These are phyloP conservation scores for Carpatolechia fugitivella DNA, from an alignment of 2,888 invertebrate species.

Conservation along the genomic window DNA sequence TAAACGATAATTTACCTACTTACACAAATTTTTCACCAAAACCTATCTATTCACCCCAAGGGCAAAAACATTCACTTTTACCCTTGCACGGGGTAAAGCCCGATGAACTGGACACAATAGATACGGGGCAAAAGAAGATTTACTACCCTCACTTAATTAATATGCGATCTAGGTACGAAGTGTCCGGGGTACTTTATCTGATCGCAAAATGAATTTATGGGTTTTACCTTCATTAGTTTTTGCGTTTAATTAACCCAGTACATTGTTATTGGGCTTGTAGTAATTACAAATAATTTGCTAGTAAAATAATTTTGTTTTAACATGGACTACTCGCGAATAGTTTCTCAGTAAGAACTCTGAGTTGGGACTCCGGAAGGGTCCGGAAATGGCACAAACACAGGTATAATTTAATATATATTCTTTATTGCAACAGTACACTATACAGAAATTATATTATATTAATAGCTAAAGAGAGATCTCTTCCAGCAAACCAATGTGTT, in stretches of 20 bases:
- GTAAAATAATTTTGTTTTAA: slow-evolving; percentile 17
- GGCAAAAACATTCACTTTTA: background rate
- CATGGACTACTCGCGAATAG: no score
- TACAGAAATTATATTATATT: no score
- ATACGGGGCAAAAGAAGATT: slow-evolving; percentile 5
- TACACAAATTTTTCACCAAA: background rate
- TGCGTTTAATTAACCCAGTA: background rate
- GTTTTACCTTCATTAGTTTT: background rate
- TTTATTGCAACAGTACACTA: no score
- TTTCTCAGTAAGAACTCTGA: no score
- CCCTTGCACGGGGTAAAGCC: background rate
- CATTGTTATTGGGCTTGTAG: background rate
- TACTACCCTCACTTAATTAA: slow-evolving; percentile 4
- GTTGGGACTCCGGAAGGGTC: no score
- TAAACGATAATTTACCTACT: background rate
- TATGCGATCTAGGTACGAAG: slow-evolving; percentile 38
- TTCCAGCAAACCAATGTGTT: no score
- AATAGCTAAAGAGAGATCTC: no score
- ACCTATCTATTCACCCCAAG: background rate
- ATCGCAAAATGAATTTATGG: background rate
- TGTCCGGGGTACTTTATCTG: slow-evolving; percentile 38
- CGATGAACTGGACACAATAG: slow-evolving; percentile 10
- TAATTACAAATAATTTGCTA: background rate
- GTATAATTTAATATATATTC: no score
- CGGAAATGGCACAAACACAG: no score